Evolutionary conservation across 1,140 invertebrate species (phyloP).

Genomic region (Camponotus floridanus): DNA sequence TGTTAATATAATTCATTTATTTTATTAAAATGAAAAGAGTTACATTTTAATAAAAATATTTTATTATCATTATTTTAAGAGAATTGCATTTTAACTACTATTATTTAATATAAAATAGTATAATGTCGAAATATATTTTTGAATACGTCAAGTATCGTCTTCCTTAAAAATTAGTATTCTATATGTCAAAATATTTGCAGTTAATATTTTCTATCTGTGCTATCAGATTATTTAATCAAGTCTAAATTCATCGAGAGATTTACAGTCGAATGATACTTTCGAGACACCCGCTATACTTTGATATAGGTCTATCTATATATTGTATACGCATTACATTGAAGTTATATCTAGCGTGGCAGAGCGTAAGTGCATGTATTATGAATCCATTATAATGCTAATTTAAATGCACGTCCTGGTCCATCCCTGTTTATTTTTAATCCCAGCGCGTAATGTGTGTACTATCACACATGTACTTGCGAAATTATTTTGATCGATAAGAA

Average conservation of each 20-base stretch:
- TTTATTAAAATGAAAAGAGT: background rate
- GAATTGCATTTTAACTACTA: background rate
- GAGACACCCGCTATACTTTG: conserved; percentile 37
- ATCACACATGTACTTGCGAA: background rate
- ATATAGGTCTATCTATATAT: conserved; percentile 28
- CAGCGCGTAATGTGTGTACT: conserved; percentile 2
- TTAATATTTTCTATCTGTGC: background rate
- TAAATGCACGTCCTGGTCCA: conserved; percentile 49
- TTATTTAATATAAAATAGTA: background rate
- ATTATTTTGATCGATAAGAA: background rate
- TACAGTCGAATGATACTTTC: conserved; percentile 19
- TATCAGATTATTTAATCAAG: background rate
- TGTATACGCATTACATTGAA: conserved; percentile 36
- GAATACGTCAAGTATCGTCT: background rate
- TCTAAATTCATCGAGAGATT: background rate
- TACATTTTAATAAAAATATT: background rate
- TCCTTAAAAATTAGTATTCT: background rate
- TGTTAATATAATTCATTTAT: background rate
- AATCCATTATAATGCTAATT: conserved; percentile 63
- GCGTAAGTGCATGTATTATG: conserved; percentile 63
- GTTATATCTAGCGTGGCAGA: conserved; percentile 57
- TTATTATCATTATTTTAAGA: background rate
- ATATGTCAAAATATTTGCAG: background rate
- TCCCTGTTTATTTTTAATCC: conserved; percentile 55
- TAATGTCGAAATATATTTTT: background rate